These are phyloP conservation scores for Brachyistius frenatus DNA, from an alignment of 2,113 vertebrate species.

Conservation along the genomic window DNA sequence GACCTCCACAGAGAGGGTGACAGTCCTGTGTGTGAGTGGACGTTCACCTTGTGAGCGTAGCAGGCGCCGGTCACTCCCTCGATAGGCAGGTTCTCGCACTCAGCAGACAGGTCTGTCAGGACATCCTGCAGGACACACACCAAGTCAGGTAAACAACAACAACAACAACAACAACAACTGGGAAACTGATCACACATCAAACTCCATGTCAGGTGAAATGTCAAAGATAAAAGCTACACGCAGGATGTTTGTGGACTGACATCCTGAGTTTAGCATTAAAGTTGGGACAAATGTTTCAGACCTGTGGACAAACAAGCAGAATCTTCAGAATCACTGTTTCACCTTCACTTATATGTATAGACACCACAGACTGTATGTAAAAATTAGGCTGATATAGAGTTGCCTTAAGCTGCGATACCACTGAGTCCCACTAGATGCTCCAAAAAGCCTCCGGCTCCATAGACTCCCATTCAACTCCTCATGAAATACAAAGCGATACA, in stretches of 20 bases:
- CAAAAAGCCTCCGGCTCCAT: no score
- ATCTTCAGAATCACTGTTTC: not conserved
- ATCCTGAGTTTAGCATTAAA: no score
- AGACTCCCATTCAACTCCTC: no score
- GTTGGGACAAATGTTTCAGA: no score
- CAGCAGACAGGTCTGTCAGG: slow-evolving; percentile 94
- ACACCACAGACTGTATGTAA: not conserved
- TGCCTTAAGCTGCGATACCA: no score
- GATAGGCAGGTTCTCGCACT: slow-evolving; percentile 90
- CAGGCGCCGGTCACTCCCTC: slow-evolving; percentile 90
- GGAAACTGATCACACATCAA: not conserved
- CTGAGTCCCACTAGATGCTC: no score
- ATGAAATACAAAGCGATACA: no score
- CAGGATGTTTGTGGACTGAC: not conserved
- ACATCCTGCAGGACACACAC: slow-evolving; percentile 85
- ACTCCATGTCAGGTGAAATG: not conserved
- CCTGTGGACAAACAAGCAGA: no score
- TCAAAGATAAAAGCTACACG: not conserved
- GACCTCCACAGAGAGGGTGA: not conserved
- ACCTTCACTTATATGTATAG: not conserved
- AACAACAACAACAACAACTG: no score
- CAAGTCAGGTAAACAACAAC: not conserved
- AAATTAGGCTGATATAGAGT: no score
- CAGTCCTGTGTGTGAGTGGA: not conserved
- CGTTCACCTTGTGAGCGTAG: slow-evolving; percentile 92